phyloP scores from a whole-genome alignment of 1,140 invertebrate species.

The Plodia interpunctella region DNA sequence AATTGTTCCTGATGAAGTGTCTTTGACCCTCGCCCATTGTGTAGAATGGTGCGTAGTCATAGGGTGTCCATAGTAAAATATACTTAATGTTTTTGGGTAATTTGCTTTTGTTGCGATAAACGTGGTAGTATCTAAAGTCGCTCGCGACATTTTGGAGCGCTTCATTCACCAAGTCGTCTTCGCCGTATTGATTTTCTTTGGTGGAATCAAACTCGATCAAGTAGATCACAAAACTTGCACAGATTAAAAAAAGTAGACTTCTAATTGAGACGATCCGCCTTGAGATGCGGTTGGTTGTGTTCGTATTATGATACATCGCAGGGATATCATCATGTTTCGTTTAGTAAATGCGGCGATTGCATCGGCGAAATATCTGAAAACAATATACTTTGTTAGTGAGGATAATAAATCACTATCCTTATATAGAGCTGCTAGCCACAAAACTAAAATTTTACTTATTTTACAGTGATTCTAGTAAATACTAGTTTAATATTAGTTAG shows the following conservation, averaged over 20 bases:
- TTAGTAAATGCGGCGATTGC: background rate
- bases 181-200: background rate
- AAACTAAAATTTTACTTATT: too few relatives aligned
- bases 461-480: too few relatives aligned
- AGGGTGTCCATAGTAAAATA: slow-evolving; percentile 48
- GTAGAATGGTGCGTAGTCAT: slow-evolving; percentile 44
- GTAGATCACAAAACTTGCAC: slow-evolving; percentile 36
- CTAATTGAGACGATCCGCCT: background rate
- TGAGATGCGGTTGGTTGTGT: background rate
- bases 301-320: background rate
- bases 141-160: slow-evolving; percentile 45
- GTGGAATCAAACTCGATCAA: slow-evolving; percentile 25
- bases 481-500: too few relatives aligned
- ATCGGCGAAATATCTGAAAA: background rate
- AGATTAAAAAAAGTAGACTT: slow-evolving; percentile 12
- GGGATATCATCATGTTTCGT: background rate
- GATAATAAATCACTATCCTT: too few relatives aligned
- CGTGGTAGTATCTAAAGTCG: slow-evolving; percentile 46
- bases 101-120: slow-evolving; percentile 40
- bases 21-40: slow-evolving; percentile 40
- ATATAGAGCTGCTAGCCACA: too few relatives aligned
- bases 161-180: slow-evolving; percentile 29
- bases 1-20: slow-evolving; percentile 53
- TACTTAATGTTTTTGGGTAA: slow-evolving; percentile 44
- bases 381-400: background rate